Percentiles rank a stretch among this genome's conserved stretches.
These are phyloP conservation scores for Scarus forsteni DNA, from an alignment of 2,797 vertebrate species.

Conservation along the genomic window DNA sequence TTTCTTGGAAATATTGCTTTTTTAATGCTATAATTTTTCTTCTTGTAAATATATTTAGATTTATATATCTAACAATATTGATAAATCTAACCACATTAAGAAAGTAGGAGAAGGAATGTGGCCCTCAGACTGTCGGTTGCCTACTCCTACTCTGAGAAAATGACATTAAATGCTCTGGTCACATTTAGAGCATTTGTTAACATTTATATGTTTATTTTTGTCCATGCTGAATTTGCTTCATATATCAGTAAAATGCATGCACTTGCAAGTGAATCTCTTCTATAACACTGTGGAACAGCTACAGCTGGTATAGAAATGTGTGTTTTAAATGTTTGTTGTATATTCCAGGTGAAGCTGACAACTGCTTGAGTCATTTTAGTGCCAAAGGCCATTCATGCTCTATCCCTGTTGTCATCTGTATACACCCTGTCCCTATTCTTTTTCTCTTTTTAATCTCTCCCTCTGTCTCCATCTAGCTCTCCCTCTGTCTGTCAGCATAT, in stretches of 20 bases:
- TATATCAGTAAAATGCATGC: conserved; percentile 44
- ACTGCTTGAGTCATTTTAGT: conserved; percentile 44
- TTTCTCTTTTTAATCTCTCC: conserved; percentile 35
- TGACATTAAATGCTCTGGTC: no score
- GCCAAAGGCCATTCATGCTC: conserved; percentile 47
- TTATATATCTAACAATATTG: no score
- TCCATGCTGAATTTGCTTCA: conserved; percentile 15
- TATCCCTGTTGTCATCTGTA: conserved; percentile 35
- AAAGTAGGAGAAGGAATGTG: no score
- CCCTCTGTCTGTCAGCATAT: conserved; percentile 55
- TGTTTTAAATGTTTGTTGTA: conserved; percentile 9
- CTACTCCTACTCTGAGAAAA: no score
- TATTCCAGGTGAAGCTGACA: conserved; percentile 50
- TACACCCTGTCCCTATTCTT: conserved; percentile 23
- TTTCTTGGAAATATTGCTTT: no score
- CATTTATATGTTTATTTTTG: not conserved
- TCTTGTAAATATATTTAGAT: no score
- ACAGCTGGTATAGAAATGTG: conserved; percentile 19
- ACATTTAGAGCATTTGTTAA: conserved; percentile 1
- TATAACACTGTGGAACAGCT: conserved; percentile 45
- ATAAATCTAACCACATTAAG: no score
- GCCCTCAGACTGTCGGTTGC: no score
- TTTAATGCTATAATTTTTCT: no score
- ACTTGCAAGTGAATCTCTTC: conserved; percentile 43
- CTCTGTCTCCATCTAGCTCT: conserved; percentile 31